A percentile compares a stretch with the other conserved stretches of the same genome.
phyloP scores from a whole-genome alignment of 2,113 vertebrate genomes.

The Ifrita kowaldi region DNA sequence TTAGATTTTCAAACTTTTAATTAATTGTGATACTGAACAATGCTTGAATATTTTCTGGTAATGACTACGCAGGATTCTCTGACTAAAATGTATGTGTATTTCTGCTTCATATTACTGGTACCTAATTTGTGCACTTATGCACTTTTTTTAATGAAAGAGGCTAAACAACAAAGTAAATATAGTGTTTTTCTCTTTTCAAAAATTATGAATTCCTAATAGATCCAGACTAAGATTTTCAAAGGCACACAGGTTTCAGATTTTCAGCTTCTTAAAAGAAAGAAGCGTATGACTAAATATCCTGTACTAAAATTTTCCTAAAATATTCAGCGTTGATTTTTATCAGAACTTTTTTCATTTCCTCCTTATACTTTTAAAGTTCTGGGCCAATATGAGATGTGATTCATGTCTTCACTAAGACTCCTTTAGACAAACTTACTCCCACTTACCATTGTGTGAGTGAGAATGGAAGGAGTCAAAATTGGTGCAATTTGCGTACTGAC shows the following conservation, averaged over 20 bases:
- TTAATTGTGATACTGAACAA: background rate
- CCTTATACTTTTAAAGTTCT: background rate
- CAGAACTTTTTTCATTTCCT: background rate
- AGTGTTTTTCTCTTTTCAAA: background rate
- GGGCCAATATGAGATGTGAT: background rate
- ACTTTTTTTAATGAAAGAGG: background rate
- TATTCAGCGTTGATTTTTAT: background rate
- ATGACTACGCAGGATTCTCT: background rate
- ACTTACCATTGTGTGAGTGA: constrained; percentile 27
- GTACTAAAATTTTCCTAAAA: background rate
- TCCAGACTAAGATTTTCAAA: background rate
- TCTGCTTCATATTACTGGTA: background rate
- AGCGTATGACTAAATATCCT: background rate
- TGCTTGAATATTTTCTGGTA: background rate
- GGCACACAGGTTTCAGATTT: background rate
- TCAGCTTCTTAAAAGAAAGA: background rate
- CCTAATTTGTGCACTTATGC: background rate
- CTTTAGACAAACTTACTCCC: constrained; percentile 19
- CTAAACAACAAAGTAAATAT: background rate
- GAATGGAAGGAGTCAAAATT: constrained; percentile 30
- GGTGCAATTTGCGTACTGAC: constrained; percentile 9
- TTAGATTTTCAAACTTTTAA: background rate
- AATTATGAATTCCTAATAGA: background rate
- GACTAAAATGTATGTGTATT: background rate
- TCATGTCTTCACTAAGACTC: background rate